Evolutionary conservation across 2,113 vertebrate species (phyloP).

Genomic region (Prochilodus magdalenae): DNA sequence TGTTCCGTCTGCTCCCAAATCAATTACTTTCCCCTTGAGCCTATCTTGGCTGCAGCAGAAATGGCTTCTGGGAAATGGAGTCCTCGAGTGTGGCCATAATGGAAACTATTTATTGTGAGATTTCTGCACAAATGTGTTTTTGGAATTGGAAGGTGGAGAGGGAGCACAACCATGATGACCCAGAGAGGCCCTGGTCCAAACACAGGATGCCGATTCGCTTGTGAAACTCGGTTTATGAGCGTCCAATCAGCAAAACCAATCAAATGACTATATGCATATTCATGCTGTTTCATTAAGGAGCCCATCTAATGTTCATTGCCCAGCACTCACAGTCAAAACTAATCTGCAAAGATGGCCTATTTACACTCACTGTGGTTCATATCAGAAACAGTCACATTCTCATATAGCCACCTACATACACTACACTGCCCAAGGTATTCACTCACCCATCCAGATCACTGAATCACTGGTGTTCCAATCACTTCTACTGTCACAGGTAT

Average conservation of each 20-base stretch:
- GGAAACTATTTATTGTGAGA: neutral
- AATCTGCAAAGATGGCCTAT: too few relatives aligned
- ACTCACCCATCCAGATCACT: too few relatives aligned
- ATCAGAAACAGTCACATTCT: too few relatives aligned
- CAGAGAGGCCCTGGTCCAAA: neutral
- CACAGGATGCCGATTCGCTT: neutral
- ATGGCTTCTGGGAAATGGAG: slow-evolving; percentile 34
- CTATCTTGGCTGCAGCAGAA: slow-evolving; percentile 27
- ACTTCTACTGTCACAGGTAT: too few relatives aligned
- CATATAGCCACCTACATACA: too few relatives aligned
- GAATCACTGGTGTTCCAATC: too few relatives aligned
- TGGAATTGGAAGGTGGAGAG: neutral
- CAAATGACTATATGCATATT: neutral
- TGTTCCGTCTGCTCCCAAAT: slow-evolving; percentile 52
- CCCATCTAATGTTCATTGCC: neutral
- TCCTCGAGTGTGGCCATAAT: slow-evolving; percentile 10
- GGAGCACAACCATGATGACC: neutral
- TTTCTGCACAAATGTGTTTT: neutral
- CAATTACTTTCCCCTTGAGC: slow-evolving; percentile 45
- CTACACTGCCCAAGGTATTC: too few relatives aligned
- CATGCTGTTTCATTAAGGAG: neutral
- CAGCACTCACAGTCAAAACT: too few relatives aligned
- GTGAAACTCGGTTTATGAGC: neutral
- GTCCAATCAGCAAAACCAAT: neutral
- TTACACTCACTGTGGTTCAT: too few relatives aligned